phyloP scores from a whole-genome alignment of 2,888 invertebrate species.

The Troglohyphantes excavatus region DNA sequence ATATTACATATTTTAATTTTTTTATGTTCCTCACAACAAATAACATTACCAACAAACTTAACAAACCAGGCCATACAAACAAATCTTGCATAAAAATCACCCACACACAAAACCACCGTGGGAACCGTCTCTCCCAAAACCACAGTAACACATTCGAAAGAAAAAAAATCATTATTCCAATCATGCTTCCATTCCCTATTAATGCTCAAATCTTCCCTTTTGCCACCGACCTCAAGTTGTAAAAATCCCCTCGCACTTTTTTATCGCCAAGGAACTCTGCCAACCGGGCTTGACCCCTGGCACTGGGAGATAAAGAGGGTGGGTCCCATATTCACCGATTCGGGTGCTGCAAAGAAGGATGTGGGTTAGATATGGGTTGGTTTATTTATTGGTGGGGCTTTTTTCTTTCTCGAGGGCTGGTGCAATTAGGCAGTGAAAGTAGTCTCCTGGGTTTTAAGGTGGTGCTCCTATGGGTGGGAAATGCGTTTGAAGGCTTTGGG shows the following conservation, averaged over 20 bases:
- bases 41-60: background rate
- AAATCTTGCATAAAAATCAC: background rate
- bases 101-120: constrained; percentile 1
- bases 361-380: background rate
- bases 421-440: too few relatives aligned
- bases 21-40: too few relatives aligned
- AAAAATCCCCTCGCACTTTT: constrained; percentile 1
- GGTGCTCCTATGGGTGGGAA: too few relatives aligned
- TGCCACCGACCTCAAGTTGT: background rate
- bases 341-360: constrained; percentile 1
- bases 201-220: background rate
- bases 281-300: background rate
- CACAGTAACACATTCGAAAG: background rate
- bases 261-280: background rate
- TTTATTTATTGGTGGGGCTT: background rate
- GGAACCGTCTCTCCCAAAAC: background rate
- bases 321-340: constrained; percentile 1
- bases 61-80: background rate
- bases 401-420: too few relatives aligned
- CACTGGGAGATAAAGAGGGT: background rate
- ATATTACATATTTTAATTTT: too few relatives aligned
- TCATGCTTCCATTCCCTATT: background rate
- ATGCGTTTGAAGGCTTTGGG: too few relatives aligned
- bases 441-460: too few relatives aligned
- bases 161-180: background rate